phyloP scores from a whole-genome alignment of 2,888 invertebrate genomes.

The Pyralis farinalis region DNA sequence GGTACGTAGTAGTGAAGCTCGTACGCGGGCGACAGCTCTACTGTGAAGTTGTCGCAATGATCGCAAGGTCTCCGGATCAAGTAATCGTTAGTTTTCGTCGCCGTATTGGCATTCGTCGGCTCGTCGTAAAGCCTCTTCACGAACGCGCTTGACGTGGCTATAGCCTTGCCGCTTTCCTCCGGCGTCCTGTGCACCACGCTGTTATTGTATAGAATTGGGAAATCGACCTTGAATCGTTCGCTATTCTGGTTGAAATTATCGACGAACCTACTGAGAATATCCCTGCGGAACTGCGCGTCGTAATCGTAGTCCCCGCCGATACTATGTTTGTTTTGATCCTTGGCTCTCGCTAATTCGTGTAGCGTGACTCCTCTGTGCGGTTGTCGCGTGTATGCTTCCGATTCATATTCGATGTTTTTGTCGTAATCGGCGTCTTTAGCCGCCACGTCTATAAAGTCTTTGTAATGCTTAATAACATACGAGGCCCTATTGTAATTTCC shows the following conservation, averaged over 20 bases:
- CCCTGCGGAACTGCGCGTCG: constrained; percentile 49
- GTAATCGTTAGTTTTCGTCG: constrained; percentile 14
- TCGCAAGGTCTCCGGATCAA: constrained; percentile 31
- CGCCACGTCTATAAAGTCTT: constrained; percentile 51
- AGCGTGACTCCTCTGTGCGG: constrained; percentile 33
- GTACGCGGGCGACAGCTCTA: constrained; percentile 63
- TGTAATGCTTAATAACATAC: constrained; percentile 58
- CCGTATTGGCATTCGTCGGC: constrained; percentile 7
- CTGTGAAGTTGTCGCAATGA: constrained; percentile 47
- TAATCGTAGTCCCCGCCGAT: constrained; percentile 49
- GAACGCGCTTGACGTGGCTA: constrained; percentile 54
- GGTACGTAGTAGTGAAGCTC: constrained; percentile 71
- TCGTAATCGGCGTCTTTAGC: constrained; percentile 44
- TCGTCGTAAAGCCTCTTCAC: constrained; percentile 43
- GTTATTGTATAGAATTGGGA: constrained; percentile 61
- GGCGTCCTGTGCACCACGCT: constrained; percentile 48
- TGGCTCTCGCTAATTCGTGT: constrained; percentile 21
- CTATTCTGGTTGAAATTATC: constrained; percentile 64
- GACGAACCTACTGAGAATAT: constrained; percentile 53
- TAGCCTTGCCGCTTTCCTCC: constrained; percentile 31
- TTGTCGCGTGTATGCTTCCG: constrained; percentile 27
- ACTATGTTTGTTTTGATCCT: constrained; percentile 20
- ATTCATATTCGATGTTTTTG: constrained; percentile 29
- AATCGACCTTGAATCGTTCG: constrained; percentile 55
- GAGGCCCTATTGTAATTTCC: constrained; percentile 44